Conservation (phyloP, 2,113 vertebrate species). For the Morone chrysops region DNA sequence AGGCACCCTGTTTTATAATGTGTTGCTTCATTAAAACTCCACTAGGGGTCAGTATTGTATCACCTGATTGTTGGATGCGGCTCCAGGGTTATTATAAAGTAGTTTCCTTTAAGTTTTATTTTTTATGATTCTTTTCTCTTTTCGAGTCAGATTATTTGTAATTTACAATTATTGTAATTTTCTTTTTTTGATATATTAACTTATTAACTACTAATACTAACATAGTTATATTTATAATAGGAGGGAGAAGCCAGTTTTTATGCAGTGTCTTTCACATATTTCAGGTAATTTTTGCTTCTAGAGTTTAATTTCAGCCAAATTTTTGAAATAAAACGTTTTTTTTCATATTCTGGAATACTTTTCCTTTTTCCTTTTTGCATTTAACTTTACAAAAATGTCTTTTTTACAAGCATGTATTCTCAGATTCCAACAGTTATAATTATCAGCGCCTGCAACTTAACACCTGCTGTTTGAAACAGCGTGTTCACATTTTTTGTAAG, state of each 20-base stretch:
- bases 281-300: neutral
- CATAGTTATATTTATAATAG: neutral
- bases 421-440: slow-evolving; percentile 1
- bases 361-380: neutral
- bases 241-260: neutral
- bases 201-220: neutral
- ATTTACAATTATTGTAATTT: neutral
- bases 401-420: neutral
- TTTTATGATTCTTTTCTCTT: neutral
- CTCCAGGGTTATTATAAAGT: neutral
- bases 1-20: neutral
- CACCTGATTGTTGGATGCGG: neutral
- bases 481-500: neutral
- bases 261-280: neutral
- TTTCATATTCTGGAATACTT: neutral
- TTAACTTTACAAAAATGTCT: neutral
- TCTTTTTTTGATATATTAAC: too few species aligned
- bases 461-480: neutral
- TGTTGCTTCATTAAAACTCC: slow-evolving; percentile 27
- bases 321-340: neutral
- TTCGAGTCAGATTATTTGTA: neutral
- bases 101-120: neutral
- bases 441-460: neutral
- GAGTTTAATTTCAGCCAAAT: neutral
- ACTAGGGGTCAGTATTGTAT: slow-evolving; percentile 74